Conservation (phyloP, 2,797 vertebrate species). For the Clangula hyemalis region DNA sequence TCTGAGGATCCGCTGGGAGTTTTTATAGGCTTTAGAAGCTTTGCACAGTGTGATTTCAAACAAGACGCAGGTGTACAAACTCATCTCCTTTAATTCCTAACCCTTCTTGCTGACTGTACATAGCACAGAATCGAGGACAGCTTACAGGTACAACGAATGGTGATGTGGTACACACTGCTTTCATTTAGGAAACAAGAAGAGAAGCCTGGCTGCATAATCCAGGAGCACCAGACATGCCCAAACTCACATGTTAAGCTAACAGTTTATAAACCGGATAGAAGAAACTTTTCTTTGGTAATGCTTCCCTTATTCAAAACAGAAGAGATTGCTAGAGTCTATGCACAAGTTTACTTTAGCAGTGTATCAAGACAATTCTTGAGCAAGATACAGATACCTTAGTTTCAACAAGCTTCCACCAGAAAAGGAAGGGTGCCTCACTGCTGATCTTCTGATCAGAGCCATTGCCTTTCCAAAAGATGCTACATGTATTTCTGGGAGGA, state of each 20-base stretch:
- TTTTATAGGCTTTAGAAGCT: neutral
- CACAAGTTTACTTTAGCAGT: neutral
- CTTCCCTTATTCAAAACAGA: neutral
- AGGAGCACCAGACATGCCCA: neutral
- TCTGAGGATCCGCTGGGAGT: neutral
- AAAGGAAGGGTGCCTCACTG: neutral
- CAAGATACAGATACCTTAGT: neutral
- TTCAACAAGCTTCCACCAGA: neutral
- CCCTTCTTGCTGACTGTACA: neutral
- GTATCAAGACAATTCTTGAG: neutral
- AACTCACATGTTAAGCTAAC: neutral
- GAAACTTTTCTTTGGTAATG: neutral
- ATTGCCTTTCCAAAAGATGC: neutral
- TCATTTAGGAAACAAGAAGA: neutral
- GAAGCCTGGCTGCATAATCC: neutral
- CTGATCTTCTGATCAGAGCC: neutral
- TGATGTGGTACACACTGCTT: neutral
- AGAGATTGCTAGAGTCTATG: fast-evolving
- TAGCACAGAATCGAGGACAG: neutral
- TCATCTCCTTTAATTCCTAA: neutral
- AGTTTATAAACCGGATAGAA: neutral
- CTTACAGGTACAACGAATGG: neutral
- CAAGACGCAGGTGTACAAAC: neutral
- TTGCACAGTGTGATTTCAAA: neutral
- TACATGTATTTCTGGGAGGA: neutral